Evolutionary conservation across 1,140 invertebrate species (phyloP).

Genomic region (Caerostris extrusa): DNA sequence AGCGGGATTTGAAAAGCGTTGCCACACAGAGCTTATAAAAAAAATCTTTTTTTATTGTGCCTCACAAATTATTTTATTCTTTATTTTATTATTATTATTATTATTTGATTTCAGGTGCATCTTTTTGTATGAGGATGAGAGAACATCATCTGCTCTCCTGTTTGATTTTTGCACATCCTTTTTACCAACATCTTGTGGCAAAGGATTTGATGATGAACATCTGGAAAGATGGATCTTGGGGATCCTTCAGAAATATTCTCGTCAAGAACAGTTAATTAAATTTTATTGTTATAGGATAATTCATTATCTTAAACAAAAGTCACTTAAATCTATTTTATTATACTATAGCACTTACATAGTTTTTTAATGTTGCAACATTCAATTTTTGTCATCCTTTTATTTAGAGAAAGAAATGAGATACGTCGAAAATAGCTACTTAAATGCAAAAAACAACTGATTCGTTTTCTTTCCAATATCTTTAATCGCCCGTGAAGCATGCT

Average conservation of each 20-base stretch:
- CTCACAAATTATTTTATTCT: no score
- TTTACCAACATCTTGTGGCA: slow-evolving; percentile 86
- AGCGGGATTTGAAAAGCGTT: no score
- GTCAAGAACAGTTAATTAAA: slow-evolving; percentile 79
- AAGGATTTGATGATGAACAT: slow-evolving; percentile 93
- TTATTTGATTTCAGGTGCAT: slow-evolving; percentile 80
- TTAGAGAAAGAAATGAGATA: not conserved
- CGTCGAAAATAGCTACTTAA: slow-evolving; percentile 43
- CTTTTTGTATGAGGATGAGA: not conserved
- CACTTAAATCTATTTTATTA: not conserved
- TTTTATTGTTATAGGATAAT: slow-evolving; percentile 88
- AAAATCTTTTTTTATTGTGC: no score
- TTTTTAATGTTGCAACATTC: not conserved
- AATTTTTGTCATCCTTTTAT: not conserved
- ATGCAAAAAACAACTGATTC: slow-evolving; percentile 90
- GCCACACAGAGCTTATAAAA: no score
- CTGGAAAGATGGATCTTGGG: slow-evolving; percentile 89
- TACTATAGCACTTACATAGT: not conserved
- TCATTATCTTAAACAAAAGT: slow-evolving; percentile 85
- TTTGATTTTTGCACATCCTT: slow-evolving; percentile 84
- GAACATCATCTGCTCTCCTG: slow-evolving; percentile 82
- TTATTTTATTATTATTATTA: no score
- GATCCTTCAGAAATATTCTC: slow-evolving; percentile 88
- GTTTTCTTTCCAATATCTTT: slow-evolving; percentile 96
- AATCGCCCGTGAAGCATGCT: slow-evolving; percentile 87